Conservation (phyloP, 2,113 vertebrate species). For the Pipra filicauda region DNA sequence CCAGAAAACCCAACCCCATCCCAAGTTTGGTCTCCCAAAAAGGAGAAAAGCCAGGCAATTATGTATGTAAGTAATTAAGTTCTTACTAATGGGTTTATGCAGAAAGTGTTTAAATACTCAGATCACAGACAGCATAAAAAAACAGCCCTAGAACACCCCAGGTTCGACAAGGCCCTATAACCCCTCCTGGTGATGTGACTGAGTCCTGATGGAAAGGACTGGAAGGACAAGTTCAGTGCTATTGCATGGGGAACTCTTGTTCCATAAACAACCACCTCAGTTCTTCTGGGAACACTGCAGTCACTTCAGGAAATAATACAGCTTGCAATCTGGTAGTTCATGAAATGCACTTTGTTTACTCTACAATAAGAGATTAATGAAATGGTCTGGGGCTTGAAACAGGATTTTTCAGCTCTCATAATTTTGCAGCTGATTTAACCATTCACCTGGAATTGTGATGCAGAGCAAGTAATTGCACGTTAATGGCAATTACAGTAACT, state of each 20-base stretch:
- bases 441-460: slow-evolving; percentile 29
- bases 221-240: background rate
- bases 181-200: background rate
- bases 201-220: background rate
- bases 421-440: slow-evolving; percentile 28
- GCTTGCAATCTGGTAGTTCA: background rate
- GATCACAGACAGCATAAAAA: background rate
- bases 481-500: slow-evolving; percentile 48
- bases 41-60: background rate
- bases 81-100: background rate
- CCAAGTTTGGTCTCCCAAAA: background rate
- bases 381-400: background rate
- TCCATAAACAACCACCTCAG: background rate
- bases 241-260: background rate
- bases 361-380: background rate
- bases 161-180: background rate
- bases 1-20: background rate
- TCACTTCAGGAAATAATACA: background rate
- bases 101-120: background rate
- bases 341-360: background rate
- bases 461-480: slow-evolving; percentile 27
- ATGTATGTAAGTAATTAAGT: background rate
- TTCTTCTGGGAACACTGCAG: background rate
- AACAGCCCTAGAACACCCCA: background rate
- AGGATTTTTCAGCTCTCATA: background rate